Base-by-base conservation (phyloP, 2,113 vertebrate species). In the Cygnus atratus region DNA sequence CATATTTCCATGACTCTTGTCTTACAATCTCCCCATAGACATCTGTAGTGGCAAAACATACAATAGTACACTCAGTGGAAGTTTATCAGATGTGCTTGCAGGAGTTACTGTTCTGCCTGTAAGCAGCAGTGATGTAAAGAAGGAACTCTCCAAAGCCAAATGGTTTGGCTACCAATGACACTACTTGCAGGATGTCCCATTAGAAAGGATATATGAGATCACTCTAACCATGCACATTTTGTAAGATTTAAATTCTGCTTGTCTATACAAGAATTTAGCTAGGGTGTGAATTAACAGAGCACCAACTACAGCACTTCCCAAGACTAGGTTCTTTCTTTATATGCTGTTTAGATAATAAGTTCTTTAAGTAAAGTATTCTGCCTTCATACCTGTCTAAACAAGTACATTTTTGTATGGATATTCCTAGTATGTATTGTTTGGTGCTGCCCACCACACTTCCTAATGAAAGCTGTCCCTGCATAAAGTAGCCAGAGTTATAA, bases 361-460 rank as follows among this genome's bases (percentile, higher is more conserved):
- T 84, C 26, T 73, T 90, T 87, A 68, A 84, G n/a, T n/a, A 88
- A 94, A 71, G 33, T 48, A 82, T 15, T 95, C 66, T 61, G 39
- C 57, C 54, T 92, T 94, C 66, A 84, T 89, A 89, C 70, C 11
- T 93, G 50, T 81, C 76, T 72, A 88, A 90, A 87, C 86, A 95
- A 87, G 68, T 72, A 75, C 10, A 8, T 67, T 88, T 88, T 81
- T 59, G 52, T 72, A 67, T 20, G 73, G 66, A 71, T 91, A 89
- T 81, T 93, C 58, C 20, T 65, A 35, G 9, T 31, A n/a, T 50
- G 5, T 19, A 67, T 52, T 78, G 12, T 75, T 94, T 87, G 43
- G 33, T 72, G 17, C 26, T 82, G 48, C 43, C 29, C 52, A 46
- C 46, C 86, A 63, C 7, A 31, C 28, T 87, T 84, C 50, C 76